Evolutionary conservation across 2,797 vertebrate species (phyloP), one percentile per base, ranked within the genome.

Genomic region (Ataeniobius toweri): DNA sequence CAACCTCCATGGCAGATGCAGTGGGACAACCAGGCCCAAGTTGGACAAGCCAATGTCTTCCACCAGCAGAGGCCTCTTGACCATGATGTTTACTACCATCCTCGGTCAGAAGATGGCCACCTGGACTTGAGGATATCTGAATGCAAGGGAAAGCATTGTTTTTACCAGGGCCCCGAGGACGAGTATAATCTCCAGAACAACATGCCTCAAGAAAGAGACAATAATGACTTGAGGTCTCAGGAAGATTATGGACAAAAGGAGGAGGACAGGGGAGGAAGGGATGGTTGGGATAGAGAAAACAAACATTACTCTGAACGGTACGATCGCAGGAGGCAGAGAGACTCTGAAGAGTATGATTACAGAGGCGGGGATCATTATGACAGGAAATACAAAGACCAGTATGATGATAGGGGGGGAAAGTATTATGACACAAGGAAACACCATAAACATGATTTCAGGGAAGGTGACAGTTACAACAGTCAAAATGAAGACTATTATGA

Each of bases 91-190:
- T 96, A 95, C 88, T 95, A 92, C 81, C 94, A 95, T 83, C 95
- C 95, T 6, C 88, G 93, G 18, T 94, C 95, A 77, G 89, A 95
- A 67, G 89, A 94, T 44, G 94, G 94, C 26, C 93, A 94, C 76
- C 87, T 95, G 28, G 88, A 95, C 22, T 74, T 94, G 28, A 94
- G 94, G 84, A 91, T 89, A 73, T 93, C 94, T 50, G 91, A 94
- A 75, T 90, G 91, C 93, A 91, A 94, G 76, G 91, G 91, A 13
- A 93, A 93, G 50, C 85, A 95, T 75, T 95, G 93, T 89, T 96
- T 95, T 85, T 96, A 95, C 83, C 93, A 95, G 81, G 94, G 94
- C 1, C 93, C 89, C 0, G 93, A 94, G 77, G 67, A 69, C 1
- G 91, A 94, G 80, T 41, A 89, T 78, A 83, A 77, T 81, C 82